A percentile compares a stretch with the other conserved stretches of the same genome.
Evolutionary conservation across 1,140 invertebrate genomes (phyloP).

Genomic region (Hycleus phaleratus): DNA sequence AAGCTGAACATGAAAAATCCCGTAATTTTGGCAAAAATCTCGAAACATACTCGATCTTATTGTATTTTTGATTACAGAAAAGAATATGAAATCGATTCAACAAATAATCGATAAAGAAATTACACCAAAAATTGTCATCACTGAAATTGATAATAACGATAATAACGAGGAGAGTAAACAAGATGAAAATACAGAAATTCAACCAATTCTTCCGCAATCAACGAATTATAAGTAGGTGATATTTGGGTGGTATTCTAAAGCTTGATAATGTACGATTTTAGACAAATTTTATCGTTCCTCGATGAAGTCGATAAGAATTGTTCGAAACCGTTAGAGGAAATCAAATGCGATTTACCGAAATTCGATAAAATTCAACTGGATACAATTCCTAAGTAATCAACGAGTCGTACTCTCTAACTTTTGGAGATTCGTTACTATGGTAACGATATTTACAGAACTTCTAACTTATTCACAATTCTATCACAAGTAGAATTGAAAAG

Average conservation of each 20-base stretch:
- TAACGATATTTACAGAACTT: no score
- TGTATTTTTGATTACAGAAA: constrained; percentile 14
- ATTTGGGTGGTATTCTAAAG: no score
- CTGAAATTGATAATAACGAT: constrained; percentile 7
- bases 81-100: constrained; percentile 24
- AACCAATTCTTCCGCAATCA: neutral
- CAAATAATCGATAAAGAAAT: constrained; percentile 19
- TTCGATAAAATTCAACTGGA: constrained; percentile 25
- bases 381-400: constrained; percentile 30
- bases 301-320: constrained; percentile 36
- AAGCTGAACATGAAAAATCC: constrained; percentile 36
- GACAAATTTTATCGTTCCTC: constrained; percentile 33
- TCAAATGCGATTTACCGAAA: constrained; percentile 26
- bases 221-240: constrained; percentile 6
- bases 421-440: no score
- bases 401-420: no score
- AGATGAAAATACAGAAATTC: neutral
- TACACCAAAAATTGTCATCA: neutral
- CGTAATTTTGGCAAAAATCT: constrained; percentile 20
- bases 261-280: neutral
- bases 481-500: no score
- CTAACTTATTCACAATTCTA: no score
- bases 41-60: neutral
- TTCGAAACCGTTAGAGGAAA: constrained; percentile 25
- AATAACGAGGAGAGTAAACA: constrained; percentile 14